A percentile compares a stretch with the other conserved stretches of the same genome.
These are phyloP conservation scores for Drosophila tristis DNA, from an alignment of 1,140 invertebrate species.

Conservation along the genomic window DNA sequence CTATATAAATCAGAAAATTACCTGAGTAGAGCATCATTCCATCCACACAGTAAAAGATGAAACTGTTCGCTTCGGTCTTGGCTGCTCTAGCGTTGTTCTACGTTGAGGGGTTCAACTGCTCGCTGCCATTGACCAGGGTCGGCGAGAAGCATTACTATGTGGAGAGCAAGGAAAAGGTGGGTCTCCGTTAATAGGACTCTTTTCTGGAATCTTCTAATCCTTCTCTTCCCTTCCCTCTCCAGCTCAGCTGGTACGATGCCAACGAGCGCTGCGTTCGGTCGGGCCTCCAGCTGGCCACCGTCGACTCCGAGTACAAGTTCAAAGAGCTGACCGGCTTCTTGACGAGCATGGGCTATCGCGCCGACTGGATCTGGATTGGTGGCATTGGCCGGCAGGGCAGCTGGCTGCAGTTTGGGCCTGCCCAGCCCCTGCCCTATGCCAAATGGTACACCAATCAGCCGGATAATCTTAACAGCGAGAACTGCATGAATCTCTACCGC, in stretches of 20 bases:
- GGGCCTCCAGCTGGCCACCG: conserved; percentile 16
- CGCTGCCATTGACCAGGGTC: background rate
- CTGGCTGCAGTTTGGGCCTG: conserved; percentile 7
- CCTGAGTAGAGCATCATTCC: background rate
- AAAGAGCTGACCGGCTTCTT: conserved; percentile 11
- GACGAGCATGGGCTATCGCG: conserved; percentile 1
- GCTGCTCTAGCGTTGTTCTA: background rate
- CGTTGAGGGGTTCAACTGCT: conserved; percentile 7
- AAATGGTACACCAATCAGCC: conserved; percentile 13
- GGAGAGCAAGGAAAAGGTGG: conserved; percentile 9
- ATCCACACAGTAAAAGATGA: background rate
- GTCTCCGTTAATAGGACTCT: too few species aligned
- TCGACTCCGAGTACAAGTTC: conserved; percentile 19
- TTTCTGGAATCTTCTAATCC: background rate
- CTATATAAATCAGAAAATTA: background rate
- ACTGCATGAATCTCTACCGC: conserved; percentile 15
- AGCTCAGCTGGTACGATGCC: conserved; percentile 14
- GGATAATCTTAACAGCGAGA: conserved; percentile 17
- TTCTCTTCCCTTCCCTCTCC: background rate
- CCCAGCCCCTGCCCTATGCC: background rate
- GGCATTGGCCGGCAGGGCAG: conserved; percentile 7
- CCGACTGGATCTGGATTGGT: conserved; percentile 10
- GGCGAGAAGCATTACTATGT: conserved; percentile 9
- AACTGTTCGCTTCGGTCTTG: background rate
- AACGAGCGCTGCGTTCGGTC: conserved; percentile 10